phyloP scores from a whole-genome alignment of 2,113 vertebrate genomes.

The Menidia beryllina region DNA sequence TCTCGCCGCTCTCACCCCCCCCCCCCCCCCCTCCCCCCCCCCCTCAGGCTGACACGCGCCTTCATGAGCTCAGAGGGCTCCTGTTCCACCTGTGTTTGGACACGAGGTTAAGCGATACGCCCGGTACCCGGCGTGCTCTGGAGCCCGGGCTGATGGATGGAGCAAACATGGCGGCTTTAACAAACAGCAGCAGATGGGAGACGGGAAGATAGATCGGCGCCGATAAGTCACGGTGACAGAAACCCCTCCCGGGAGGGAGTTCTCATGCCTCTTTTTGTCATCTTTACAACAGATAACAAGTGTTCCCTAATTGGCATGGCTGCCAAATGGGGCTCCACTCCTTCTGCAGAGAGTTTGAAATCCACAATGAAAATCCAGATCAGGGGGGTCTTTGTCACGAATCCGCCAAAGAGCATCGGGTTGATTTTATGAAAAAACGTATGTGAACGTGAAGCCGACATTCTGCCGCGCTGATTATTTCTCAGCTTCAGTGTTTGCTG shows the following conservation, averaged over 20 bases:
- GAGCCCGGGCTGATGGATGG: background rate
- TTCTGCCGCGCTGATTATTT: too few relatives aligned
- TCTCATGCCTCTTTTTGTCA: too few relatives aligned
- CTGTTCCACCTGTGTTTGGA: slow-evolving; percentile 73
- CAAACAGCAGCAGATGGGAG: slow-evolving; percentile 12
- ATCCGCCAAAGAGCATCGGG: too few relatives aligned
- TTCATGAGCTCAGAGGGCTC: slow-evolving; percentile 61
- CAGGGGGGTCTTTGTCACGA: too few relatives aligned
- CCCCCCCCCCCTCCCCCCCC: background rate
- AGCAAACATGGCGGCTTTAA: slow-evolving; percentile 4
- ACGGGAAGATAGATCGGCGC: slow-evolving; percentile 1
- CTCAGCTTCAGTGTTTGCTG: too few relatives aligned
- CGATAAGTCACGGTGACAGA: background rate
- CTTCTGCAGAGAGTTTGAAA: background rate
- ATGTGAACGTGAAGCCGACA: too few relatives aligned
- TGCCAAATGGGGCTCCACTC: background rate
- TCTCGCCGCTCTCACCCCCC: background rate
- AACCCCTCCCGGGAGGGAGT: background rate
- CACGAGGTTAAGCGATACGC: slow-evolving; percentile 76
- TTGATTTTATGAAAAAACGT: too few relatives aligned
- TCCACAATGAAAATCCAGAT: too few relatives aligned
- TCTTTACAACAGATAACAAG: background rate
- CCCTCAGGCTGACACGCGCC: slow-evolving; percentile 42
- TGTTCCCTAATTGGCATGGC: background rate
- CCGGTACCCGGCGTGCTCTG: slow-evolving; percentile 68